Evolutionary conservation across 2,113 vertebrate genomes (phyloP), one percentile per base, ranked within the genome.

Genomic region (Pithys albifrons): DNA sequence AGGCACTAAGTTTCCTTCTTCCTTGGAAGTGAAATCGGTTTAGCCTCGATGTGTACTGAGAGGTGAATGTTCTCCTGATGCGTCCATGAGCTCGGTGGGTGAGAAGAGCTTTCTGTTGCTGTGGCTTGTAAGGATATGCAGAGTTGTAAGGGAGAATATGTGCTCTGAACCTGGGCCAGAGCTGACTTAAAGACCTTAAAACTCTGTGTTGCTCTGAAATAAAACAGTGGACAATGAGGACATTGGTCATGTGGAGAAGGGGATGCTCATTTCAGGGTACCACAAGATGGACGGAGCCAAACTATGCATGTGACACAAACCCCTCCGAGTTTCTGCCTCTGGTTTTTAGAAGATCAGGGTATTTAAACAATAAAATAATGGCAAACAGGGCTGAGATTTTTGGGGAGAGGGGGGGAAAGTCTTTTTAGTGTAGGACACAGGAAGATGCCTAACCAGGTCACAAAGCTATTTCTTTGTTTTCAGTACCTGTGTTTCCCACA

Each of bases 1-100:
- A 95, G 85, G 91, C 77, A 49, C 57, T 54, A 71, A 37, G 70
- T 91, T 85, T 91, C 58, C n/a, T 93, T 57, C 41, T 89, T 82
- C 74, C 55, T 80, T 93, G 58, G 85, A 70, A 73, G 72, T 51
- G 57, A 69, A 72, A 91, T 82, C 49, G 78, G 70, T 92, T 95
- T 82, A 93, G 74, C 87, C 84, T 69, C 61, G 84, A 72, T 84
- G 71, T 0, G 5, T 78, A 61, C 73, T 69, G 74, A 55, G 61
- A 75, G 75, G 80, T 59, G 73, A 91, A 75, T 10, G 35, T 45
- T 70, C 58, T 74, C 70, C 73, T 64, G 29, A 39, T 45, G 33
- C 25, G 37, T 77, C 52, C 71, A 33, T 10, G 67, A 55, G 39
- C 45, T 54, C 10, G 0, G 19, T 59, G 62, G 31, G 28, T 45